These are phyloP conservation scores for Manacus vitellinus DNA, from an alignment of 2,113 vertebrate species.

Conservation along the genomic window DNA sequence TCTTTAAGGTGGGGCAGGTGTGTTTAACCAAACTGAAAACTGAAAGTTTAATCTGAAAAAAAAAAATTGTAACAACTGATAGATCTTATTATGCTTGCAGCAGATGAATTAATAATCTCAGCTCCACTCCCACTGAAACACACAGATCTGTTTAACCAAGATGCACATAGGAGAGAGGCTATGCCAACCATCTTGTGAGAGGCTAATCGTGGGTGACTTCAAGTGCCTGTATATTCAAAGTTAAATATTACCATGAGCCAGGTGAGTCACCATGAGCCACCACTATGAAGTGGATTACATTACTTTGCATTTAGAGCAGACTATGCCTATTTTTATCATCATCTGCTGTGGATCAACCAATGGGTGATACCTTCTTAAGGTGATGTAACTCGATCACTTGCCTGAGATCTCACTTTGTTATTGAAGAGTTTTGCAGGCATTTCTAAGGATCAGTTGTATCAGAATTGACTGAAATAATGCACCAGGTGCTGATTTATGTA, in stretches of 20 bases:
- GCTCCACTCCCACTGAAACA: background rate
- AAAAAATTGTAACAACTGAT: background rate
- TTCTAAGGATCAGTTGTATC: background rate
- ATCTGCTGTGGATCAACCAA: background rate
- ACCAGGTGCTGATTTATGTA: background rate
- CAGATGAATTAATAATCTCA: background rate
- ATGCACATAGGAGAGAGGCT: fast-evolving
- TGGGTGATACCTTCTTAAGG: background rate
- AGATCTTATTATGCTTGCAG: background rate
- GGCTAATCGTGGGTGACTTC: background rate
- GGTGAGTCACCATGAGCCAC: background rate
- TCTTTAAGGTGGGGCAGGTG: background rate
- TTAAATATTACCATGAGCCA: background rate
- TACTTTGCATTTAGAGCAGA: background rate
- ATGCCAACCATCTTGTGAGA: background rate
- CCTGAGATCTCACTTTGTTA: background rate
- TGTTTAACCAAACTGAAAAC: background rate
- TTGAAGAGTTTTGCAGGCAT: background rate
- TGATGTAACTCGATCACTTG: background rate
- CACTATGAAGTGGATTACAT: background rate
- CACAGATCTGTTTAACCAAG: background rate
- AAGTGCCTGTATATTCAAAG: background rate
- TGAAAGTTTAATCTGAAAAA: background rate
- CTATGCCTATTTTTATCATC: background rate
- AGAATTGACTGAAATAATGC: background rate